A percentile compares a stretch with the other conserved stretches of the same genome.
Conservation (phyloP, 2,797 vertebrate species). For the Oreortyx pictus region DNA sequence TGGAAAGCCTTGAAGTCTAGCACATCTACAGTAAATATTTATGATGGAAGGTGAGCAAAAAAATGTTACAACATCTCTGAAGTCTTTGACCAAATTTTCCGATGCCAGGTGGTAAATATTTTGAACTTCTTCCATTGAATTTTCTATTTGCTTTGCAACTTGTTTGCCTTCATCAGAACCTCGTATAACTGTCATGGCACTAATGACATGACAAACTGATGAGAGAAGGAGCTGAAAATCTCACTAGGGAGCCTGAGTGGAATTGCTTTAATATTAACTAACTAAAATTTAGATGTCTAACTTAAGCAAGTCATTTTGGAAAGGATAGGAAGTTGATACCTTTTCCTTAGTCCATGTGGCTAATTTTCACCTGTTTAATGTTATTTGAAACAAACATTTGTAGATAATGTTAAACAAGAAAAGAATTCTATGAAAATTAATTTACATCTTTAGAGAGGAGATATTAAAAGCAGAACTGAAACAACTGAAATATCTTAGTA, state of each 20-base stretch:
- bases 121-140: not conserved
- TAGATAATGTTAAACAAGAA: not conserved
- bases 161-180: not conserved
- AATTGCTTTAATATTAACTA: not conserved
- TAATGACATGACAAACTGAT: accelerated
- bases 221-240: not conserved
- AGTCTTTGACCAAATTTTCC: not conserved
- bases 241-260: not conserved
- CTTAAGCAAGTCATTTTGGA: not conserved
- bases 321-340: not conserved
- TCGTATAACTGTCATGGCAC: not conserved
- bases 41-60: not conserved
- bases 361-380: not conserved
- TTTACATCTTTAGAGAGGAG: not conserved
- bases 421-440: not conserved
- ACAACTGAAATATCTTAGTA: not conserved
- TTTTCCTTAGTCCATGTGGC: not conserved
- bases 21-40: not conserved
- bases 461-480: not conserved
- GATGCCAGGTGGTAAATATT: not conserved
- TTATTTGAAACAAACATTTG: not conserved
- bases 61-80: accelerated
- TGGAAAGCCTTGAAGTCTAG: not conserved
- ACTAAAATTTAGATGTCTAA: not conserved
- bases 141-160: not conserved